Evolutionary conservation across 2,797 vertebrate species (phyloP).

Genomic region (Emys orbicularis): DNA sequence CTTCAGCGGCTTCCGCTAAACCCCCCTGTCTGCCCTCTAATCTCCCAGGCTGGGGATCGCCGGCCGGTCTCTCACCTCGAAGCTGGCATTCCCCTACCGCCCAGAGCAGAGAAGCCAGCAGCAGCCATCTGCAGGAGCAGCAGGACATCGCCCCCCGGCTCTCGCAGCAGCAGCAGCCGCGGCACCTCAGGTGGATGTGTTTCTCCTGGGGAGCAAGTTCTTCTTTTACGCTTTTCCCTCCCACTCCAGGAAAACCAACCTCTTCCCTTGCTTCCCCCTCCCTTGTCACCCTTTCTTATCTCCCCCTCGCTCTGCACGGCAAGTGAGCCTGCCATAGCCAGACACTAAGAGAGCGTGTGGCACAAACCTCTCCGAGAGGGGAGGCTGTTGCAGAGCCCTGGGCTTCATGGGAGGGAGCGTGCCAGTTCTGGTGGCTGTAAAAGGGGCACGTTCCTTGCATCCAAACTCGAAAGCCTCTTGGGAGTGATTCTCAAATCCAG

Average conservation of each 20-base stretch:
- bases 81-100: constrained; percentile 78
- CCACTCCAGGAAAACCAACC: constrained; percentile 4
- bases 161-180: not conserved
- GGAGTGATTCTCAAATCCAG: fast-evolving
- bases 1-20: no score
- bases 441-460: no score
- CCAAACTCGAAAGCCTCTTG: not conserved
- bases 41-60: no score
- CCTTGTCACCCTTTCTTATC: not conserved
- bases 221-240: not conserved
- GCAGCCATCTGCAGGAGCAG: not conserved
- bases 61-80: constrained; percentile 81
- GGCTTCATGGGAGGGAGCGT: fast-evolving
- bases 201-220: not conserved
- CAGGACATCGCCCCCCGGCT: constrained; percentile 61
- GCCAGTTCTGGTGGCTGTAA: not conserved
- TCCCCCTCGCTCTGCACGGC: not conserved
- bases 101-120: constrained; percentile 62
- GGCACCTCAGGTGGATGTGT: not conserved
- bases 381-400: not conserved
- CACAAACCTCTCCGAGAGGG: not conserved
- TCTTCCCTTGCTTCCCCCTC: constrained; percentile 6
- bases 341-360: not conserved
- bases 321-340: not conserved
- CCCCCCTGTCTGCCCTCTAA: no score